Base-by-base conservation (phyloP, 2,888 invertebrate species). In the Xanthostigma xanthostigma region DNA sequence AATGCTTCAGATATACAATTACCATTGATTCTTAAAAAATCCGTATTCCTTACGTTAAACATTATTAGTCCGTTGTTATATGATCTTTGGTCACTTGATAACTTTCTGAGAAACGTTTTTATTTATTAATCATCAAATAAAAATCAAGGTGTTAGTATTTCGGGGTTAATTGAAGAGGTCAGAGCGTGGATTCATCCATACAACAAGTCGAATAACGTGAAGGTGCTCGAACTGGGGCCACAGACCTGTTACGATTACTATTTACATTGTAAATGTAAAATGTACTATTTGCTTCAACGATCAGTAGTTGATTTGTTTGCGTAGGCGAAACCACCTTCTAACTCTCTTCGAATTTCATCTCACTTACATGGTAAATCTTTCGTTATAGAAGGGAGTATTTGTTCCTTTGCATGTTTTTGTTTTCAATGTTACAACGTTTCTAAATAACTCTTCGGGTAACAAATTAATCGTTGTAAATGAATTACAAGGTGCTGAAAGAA, bases 1-100 rank as follows among this genome's bases (percentile, higher is more conserved):
- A 89, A 95, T 40, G 91, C 89, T 69, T 97, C 97, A 9, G 94
- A 95, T 55, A 96, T 84, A 69, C 95, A 95, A 61, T 92, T 90
- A 65, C 92, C 92, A 58, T 81, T 80, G 64, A 92, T 79, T 46
- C 90, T 85, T 66, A 95, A 79, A 66, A 94, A 81, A 68, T 97
- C 96, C 66, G 93, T 92, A 69, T 97, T 97, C 72, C 97, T 97
- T 11, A 97, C 77, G 54, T 91, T 86, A 61, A 98, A 88, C 55
- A 88, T 77, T 49, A 97, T 66, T 54, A 93, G 68, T 0, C 81
- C 91, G 56, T 87, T 79, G 37, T 77, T 61, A 9, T 73, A 59
- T 37, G 70, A 69, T 47, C 80, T 79, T 64, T 90, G 89, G 48
- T 84, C 85, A n/a, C 75, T 64, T 4, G 76, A 76, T 39, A 94